phyloP scores from a whole-genome alignment of 2,113 vertebrate species.

The Lepidothrix coronata region DNA sequence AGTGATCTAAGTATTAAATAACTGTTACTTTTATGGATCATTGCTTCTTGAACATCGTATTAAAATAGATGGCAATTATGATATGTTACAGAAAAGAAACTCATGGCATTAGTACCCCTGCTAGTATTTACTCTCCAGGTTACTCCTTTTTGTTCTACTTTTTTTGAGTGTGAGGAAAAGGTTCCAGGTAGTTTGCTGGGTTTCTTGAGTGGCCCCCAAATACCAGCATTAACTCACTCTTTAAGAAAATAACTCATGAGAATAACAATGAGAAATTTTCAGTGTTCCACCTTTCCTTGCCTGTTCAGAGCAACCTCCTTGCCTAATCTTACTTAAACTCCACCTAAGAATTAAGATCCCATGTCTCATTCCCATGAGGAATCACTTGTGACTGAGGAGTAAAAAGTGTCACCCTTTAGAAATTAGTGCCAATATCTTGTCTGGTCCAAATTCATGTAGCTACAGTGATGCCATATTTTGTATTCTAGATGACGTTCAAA shows the following conservation, averaged over 20 bases:
- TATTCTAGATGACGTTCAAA: background rate
- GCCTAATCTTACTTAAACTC: background rate
- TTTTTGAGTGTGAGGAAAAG: background rate
- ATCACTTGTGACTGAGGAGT: background rate
- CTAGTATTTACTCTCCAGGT: background rate
- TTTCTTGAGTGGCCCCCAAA: background rate
- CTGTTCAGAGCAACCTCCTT: background rate
- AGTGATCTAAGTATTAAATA: slow-evolving; percentile 15
- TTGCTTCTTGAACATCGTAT: background rate
- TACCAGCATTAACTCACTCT: background rate
- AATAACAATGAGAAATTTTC: background rate
- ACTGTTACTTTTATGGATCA: background rate
- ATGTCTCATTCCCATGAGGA: background rate
- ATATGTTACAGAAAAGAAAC: background rate
- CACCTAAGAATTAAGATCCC: background rate
- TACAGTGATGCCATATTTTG: background rate
- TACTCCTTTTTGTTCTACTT: background rate
- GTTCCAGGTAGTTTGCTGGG: background rate
- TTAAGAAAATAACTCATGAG: background rate
- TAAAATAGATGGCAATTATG: background rate
- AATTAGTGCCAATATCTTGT: background rate
- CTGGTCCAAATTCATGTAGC: background rate
- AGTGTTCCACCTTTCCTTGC: background rate
- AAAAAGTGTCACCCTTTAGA: background rate
- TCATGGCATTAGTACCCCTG: background rate